Percentiles rank a stretch among this genome's conserved stretches.
These are phyloP conservation scores for Tamandua tetradactyla DNA, from an alignment of 2,797 vertebrate genomes.

Conservation along the genomic window DNA sequence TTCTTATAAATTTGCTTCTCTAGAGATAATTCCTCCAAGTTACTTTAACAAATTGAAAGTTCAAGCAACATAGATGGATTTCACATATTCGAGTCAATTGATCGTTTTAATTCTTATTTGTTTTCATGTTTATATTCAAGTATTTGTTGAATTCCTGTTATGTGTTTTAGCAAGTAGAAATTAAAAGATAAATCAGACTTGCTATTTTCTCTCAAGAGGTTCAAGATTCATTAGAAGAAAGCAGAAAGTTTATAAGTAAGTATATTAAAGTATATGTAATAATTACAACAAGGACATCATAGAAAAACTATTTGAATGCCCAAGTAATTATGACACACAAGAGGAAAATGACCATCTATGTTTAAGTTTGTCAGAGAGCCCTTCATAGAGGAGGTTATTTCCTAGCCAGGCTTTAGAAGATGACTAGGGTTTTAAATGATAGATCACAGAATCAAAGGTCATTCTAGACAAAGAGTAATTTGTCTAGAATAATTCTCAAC, in stretches of 20 bases:
- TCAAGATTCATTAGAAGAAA: background rate
- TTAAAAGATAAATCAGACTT: slow-evolving; percentile 7
- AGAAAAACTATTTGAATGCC: background rate
- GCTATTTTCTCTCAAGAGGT: background rate
- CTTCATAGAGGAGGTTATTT: background rate
- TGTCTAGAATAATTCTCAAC: background rate
- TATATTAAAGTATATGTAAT: background rate
- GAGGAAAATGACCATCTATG: background rate
- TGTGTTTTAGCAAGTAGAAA: background rate
- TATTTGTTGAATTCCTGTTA: background rate
- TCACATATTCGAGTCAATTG: background rate
- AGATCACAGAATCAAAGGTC: background rate
- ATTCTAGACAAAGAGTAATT: background rate
- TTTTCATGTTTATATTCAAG: slow-evolving; percentile 34
- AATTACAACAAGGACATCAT: background rate
- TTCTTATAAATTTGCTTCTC: background rate
- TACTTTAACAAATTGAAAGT: background rate
- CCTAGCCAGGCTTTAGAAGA: background rate
- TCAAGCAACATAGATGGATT: background rate
- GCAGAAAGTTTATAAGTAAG: background rate
- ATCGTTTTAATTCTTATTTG: background rate
- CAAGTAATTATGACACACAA: background rate
- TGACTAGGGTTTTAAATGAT: background rate
- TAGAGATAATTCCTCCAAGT: background rate
- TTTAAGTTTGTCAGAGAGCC: background rate